Percentiles rank a stretch among this genome's conserved stretches.
Conservation (phyloP, 2,797 vertebrate genomes). For the Xenentodon cancila region DNA sequence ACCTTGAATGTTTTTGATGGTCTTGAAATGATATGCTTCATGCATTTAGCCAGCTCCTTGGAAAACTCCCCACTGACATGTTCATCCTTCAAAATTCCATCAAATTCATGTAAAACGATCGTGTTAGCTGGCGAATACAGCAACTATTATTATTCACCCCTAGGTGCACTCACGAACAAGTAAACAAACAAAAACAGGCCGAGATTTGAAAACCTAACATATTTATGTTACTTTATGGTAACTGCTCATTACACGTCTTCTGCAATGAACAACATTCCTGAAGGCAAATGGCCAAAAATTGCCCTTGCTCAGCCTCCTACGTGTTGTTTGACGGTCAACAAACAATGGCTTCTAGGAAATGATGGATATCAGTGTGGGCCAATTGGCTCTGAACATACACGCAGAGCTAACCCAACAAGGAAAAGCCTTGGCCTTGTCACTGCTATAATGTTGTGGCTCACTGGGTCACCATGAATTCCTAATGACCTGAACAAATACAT, state of each 20-base stretch:
- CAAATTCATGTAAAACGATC: slow-evolving; percentile 19
- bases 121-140: slow-evolving; percentile 61
- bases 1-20: slow-evolving; percentile 45
- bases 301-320: slow-evolving; percentile 34
- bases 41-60: slow-evolving; percentile 22
- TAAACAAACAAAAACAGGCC: background rate
- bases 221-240: slow-evolving; percentile 23
- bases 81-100: slow-evolving; percentile 11
- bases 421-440: slow-evolving; percentile 44
- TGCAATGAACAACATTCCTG: slow-evolving; percentile 14
- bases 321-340: slow-evolving; percentile 54
- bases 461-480: slow-evolving; percentile 68
- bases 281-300: slow-evolving; percentile 41
- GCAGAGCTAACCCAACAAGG: slow-evolving; percentile 56
- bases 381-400: slow-evolving; percentile 67
- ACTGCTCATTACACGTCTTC: slow-evolving; percentile 17
- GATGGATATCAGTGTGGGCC: slow-evolving; percentile 60
- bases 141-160: slow-evolving; percentile 48
- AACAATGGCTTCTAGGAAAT: slow-evolving; percentile 73
- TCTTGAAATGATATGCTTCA: slow-evolving; percentile 36
- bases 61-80: slow-evolving; percentile 11
- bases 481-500: slow-evolving; percentile 72
- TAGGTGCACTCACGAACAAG: slow-evolving; percentile 57
- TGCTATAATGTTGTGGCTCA: slow-evolving; percentile 63
- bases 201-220: slow-evolving; percentile 19